Evolutionary conservation across 2,888 invertebrate genomes (phyloP).

Genomic region (Idaea aversata): DNA sequence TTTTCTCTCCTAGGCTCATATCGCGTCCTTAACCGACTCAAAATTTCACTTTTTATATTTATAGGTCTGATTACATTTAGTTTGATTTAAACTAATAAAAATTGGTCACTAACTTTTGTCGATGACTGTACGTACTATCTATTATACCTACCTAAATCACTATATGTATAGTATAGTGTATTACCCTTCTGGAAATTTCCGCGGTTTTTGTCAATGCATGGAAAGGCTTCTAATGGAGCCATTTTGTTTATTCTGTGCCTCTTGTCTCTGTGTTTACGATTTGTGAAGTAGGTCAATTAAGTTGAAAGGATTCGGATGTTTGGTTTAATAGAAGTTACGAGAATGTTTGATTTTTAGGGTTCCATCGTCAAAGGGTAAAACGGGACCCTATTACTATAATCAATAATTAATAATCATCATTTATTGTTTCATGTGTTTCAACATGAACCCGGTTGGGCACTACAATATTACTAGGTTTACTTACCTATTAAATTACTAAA

Average conservation of each 20-base stretch:
- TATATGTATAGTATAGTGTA: background rate
- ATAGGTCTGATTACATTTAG: too few relatives aligned
- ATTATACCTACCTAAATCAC: background rate
- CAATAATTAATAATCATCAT: too few relatives aligned
- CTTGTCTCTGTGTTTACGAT: constrained; percentile 8
- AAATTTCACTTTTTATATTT: too few relatives aligned
- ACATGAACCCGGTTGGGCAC: too few relatives aligned
- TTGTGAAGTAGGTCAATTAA: background rate
- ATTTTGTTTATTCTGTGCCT: constrained; percentile 24
- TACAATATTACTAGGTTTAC: too few relatives aligned
- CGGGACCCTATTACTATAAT: too few relatives aligned
- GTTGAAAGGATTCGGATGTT: background rate
- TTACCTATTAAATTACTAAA: too few relatives aligned
- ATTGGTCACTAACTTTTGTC: background rate
- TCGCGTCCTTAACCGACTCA: too few relatives aligned
- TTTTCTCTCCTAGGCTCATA: too few relatives aligned
- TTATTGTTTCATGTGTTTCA: too few relatives aligned
- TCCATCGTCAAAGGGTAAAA: too few relatives aligned
- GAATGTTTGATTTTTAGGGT: background rate
- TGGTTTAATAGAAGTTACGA: background rate
- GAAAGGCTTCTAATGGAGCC: constrained; percentile 22
- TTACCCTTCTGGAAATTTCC: background rate
- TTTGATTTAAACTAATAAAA: background rate
- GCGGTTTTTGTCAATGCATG: constrained; percentile 30
- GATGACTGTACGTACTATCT: background rate